These are phyloP conservation scores for Ophonus ardosiacus DNA, from an alignment of 2,888 invertebrate species.

Conservation along the genomic window DNA sequence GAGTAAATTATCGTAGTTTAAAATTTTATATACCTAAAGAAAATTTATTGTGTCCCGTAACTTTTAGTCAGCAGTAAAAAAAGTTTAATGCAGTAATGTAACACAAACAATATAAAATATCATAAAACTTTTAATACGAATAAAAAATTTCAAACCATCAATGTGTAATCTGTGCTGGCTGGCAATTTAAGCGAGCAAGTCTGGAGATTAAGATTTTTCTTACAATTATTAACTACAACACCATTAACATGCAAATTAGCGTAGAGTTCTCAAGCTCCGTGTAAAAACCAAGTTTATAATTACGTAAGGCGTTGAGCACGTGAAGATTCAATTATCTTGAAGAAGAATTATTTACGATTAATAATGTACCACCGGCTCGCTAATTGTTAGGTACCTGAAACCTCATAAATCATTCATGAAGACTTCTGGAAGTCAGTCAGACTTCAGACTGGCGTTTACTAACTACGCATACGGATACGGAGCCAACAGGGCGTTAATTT, in stretches of 20 bases:
- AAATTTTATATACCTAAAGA: too few species aligned
- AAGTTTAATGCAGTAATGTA: not conserved
- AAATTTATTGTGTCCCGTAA: too few species aligned
- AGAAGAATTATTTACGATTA: conserved; percentile 55
- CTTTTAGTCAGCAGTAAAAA: not conserved
- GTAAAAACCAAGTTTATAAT: conserved; percentile 43
- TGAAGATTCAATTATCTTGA: conserved; percentile 53
- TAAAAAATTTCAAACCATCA: conserved; percentile 2
- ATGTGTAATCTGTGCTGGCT: conserved; percentile 13
- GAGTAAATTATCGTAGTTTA: too few species aligned
- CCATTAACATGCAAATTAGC: conserved; percentile 34
- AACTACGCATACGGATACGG: not conserved
- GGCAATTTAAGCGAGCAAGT: conserved; percentile 7
- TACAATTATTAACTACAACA: conserved; percentile 34
- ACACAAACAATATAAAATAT: conserved; percentile 7
- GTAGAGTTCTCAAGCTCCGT: conserved; percentile 15
- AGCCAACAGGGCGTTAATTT: conserved; percentile 9
- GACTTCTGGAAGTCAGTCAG: conserved; percentile 32
- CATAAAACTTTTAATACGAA: conserved; percentile 8
- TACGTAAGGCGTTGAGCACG: conserved; percentile 44
- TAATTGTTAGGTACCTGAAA: conserved; percentile 47
- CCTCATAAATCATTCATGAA: conserved; percentile 53
- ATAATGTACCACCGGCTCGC: conserved; percentile 43
- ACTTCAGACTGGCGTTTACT: not conserved
- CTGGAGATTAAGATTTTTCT: conserved; percentile 33